These are phyloP conservation scores for Zaprionus tsacasi DNA, from an alignment of 1,140 invertebrate genomes.

Conservation along the genomic window DNA sequence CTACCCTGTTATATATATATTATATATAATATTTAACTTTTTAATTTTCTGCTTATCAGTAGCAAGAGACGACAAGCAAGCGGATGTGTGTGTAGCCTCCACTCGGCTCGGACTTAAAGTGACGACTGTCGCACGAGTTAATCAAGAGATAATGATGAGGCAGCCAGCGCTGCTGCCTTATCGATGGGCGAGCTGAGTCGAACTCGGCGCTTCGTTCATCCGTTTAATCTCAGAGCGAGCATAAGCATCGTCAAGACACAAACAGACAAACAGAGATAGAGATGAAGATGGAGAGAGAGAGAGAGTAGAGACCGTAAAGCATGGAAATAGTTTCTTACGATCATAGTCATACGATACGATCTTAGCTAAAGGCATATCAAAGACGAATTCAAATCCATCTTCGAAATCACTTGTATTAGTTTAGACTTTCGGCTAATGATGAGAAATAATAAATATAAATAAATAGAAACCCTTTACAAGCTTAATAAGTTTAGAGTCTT, in stretches of 20 bases:
- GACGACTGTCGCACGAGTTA: conserved; percentile 40
- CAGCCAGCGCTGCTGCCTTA: conserved; percentile 20
- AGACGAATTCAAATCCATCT: no score
- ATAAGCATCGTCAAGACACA: background rate
- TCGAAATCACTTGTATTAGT: no score
- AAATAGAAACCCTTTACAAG: background rate
- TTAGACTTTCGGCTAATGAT: no score
- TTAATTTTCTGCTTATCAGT: conserved; percentile 44
- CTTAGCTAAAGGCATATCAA: no score
- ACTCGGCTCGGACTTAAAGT: conserved; percentile 29
- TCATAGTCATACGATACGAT: background rate
- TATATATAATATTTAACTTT: conserved; percentile 7
- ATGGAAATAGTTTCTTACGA: background rate
- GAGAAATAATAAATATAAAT: background rate
- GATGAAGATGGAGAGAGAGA: background rate
- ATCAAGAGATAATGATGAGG: conserved; percentile 50
- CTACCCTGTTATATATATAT: conserved; percentile 5
- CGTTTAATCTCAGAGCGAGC: conserved; percentile 50
- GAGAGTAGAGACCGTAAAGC: background rate
- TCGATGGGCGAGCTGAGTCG: conserved; percentile 47
- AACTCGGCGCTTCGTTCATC: conserved; percentile 15
- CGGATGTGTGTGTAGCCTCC: conserved; percentile 32
- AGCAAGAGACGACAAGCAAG: conserved; percentile 11
- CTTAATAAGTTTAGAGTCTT: no score
- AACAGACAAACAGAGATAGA: background rate